Evolutionary conservation across 2,797 vertebrate genomes (phyloP).

Genomic region (Sebastes baramenuke): DNA sequence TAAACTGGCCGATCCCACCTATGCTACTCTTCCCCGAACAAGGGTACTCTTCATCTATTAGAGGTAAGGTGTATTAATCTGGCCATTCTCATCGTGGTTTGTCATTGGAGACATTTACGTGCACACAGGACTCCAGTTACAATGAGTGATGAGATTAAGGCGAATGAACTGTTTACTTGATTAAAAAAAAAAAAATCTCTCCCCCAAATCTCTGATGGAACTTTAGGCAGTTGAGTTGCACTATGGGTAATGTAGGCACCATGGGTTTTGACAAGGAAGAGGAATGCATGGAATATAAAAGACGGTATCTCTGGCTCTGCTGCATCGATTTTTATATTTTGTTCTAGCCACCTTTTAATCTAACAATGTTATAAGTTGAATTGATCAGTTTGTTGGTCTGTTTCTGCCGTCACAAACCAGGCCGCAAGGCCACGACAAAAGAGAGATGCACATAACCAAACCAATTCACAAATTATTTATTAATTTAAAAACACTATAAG

Average conservation of each 20-base stretch:
- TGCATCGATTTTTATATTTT: neutral
- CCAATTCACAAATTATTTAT: too few species aligned
- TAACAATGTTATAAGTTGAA: neutral
- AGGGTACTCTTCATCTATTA: constrained; percentile 99
- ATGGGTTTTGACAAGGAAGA: neutral
- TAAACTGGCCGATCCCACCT: constrained; percentile 94
- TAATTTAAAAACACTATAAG: too few species aligned
- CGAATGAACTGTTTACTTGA: neutral
- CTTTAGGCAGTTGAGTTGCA: neutral
- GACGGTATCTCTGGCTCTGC: neutral
- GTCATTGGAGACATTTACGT: neutral
- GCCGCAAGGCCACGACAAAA: rapidly evolving
- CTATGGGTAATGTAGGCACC: neutral
- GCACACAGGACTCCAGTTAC: neutral
- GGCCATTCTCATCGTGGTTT: neutral
- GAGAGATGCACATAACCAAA: too few species aligned
- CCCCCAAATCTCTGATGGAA: neutral
- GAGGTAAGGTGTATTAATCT: constrained; percentile 79
- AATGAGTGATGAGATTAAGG: neutral
- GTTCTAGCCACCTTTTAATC: neutral
- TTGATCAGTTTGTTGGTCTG: neutral
- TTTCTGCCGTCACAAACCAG: neutral
- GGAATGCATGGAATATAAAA: neutral
- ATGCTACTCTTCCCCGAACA: constrained; percentile 93
- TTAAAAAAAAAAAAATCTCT: neutral